Base-by-base conservation (phyloP, 2,113 vertebrate genomes). In the Opisthocomus hoazin region DNA sequence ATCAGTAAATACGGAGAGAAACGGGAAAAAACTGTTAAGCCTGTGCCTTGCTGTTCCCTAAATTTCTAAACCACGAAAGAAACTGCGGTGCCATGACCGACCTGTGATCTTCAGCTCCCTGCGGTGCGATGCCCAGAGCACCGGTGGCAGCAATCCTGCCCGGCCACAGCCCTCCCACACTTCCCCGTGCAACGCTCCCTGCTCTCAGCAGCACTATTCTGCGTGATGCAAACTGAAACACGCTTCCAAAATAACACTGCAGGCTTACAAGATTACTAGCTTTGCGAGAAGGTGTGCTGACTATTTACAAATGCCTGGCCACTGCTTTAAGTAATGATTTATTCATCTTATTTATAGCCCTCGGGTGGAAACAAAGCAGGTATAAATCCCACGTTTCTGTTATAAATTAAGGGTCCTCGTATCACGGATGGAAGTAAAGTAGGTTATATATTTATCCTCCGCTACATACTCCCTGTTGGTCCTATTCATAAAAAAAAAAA, bases 401-500 rank as follows among this genome's bases (percentile, higher is more conserved):
- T 90, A 29, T n/a, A 51, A 58, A 26, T 65, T 69, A 45, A 92
- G 70, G 81, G 57, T 34, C 45, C 37, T 84, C 68, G 91, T 14
- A 65, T 17, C 51, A 46, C 68, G 79, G 74, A 64, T 82, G 89
- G 60, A 94, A 92, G 27, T 48, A 94, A 93, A 95, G 83, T 93
- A 87, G 93, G 89, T 96, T 96, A 95, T 27, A 57, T 23, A 87
- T 71, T 53, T 57, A 17, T 71, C 54, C 66, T 90, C 66, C 86
- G 34, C 71, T 69, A 68, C 48, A 8, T 76, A 53, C 57, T 92
- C 90, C 92, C 94, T 65, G 48, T 84, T 92, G 90, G 84, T 66
- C 46, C 68, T 39, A 81, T 71, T 95, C 75, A 92, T 88, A 11
- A 74, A 24, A 43, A 64, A 74, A 48, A 41, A 48, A 54, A 45